phyloP scores from a whole-genome alignment of 2,797 vertebrate genomes.

The Mastacembelus armatus region DNA sequence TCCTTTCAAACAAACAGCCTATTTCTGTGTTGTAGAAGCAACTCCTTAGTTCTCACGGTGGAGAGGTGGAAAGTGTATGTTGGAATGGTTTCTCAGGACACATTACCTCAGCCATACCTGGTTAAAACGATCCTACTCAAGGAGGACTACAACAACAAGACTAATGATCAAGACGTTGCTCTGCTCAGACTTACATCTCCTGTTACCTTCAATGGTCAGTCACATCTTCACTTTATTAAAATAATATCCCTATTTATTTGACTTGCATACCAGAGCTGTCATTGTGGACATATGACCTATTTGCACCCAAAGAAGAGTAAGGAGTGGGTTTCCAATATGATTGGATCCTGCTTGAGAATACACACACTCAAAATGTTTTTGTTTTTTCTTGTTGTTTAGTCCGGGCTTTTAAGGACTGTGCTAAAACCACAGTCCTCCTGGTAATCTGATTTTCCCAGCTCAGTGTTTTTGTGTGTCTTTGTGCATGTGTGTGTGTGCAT shows the following conservation, averaged over 20 bases:
- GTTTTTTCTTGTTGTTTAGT: too few relatives aligned
- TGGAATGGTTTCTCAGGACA: constrained; percentile 82
- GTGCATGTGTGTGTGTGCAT: too few relatives aligned
- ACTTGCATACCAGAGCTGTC: not conserved
- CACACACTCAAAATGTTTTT: too few relatives aligned
- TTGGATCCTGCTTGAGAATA: not conserved
- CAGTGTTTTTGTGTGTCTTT: too few relatives aligned
- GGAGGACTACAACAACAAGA: constrained; percentile 82
- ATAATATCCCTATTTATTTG: not conserved
- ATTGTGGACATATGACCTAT: not conserved
- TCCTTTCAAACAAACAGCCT: constrained; percentile 3
- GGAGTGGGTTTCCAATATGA: not conserved
- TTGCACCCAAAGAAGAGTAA: not conserved
- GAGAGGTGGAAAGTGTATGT: constrained; percentile 85
- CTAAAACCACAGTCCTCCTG: too few relatives aligned
- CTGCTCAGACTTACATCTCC: constrained; percentile 84
- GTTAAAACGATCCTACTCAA: constrained; percentile 87
- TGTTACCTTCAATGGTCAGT: constrained; percentile 74
- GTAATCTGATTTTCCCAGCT: too few relatives aligned
- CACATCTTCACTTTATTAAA: constrained; percentile 2
- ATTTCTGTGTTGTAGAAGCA: constrained; percentile 17
- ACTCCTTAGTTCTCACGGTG: constrained; percentile 46
- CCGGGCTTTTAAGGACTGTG: too few relatives aligned
- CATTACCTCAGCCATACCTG: constrained; percentile 56
- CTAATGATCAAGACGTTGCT: constrained; percentile 88